Base-by-base conservation (phyloP, 2,113 vertebrate species). In the Menidia beryllina region DNA sequence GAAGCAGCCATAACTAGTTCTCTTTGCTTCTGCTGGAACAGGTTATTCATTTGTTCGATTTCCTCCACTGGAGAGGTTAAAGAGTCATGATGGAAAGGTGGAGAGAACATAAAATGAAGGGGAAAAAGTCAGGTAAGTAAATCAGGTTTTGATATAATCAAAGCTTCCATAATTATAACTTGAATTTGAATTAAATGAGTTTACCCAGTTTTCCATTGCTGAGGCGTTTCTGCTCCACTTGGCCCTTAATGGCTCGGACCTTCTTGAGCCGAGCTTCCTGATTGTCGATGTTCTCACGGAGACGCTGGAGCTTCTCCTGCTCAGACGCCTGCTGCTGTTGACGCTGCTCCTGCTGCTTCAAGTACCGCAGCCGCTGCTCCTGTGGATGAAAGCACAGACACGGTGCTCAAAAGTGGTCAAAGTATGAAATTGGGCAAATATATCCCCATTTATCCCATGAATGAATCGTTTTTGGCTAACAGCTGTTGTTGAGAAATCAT, bases 11-110 rank as follows among this genome's bases (percentile, higher is more conserved):
- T 91, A 50, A 97, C 95, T 24, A 99, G 86, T 86, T 99, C 97
- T 62, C 94, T 95, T 90, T 99, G 97, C 86, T 99, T 99, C 74
- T 97, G 96, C 93, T 97, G 96, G 93, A 99, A 98, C 84, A 99
- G 84, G 76, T 94, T 96, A 89, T 97, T 99, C 97, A 99, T 99
- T 92, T 98, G 96, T 60, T 98, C 97, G 23, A 99, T 98, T 86
- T 99, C 97, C 72, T 99, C 97, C 91, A 98, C 98, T 99, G 66
- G 25, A 60, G 30, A 62, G 3, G 25, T n/a, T n/a, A n/a, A n/a
- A n/a, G 26, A 56, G 12, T 24, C 30, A 50, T 24, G 6, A 14
- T 36, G 20, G 14, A 81, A 25, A 49, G 3, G 4, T 36, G 17
- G n/a, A 25, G 61, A 64, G 23, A 48, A 49, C 50, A 55, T 14